Evolutionary conservation across 2,888 invertebrate species (phyloP).

Genomic region (Patella pellucida): DNA sequence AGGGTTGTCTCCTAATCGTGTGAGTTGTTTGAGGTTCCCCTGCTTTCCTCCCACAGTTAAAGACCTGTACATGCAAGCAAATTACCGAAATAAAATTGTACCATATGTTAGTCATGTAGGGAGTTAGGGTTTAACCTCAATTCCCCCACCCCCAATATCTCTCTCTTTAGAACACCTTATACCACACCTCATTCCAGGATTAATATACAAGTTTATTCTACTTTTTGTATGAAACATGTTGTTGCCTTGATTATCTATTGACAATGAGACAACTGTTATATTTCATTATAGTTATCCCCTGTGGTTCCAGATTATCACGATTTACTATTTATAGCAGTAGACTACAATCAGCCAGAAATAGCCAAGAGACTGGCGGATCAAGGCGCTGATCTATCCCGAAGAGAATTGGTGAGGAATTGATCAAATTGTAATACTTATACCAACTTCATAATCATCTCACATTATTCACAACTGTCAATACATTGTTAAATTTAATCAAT

Average conservation of each 20-base stretch:
- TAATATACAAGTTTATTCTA: neutral
- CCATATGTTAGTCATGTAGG: no score
- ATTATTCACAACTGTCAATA: no score
- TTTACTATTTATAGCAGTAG: slow-evolving; percentile 59
- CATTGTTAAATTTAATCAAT: no score
- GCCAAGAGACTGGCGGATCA: slow-evolving; percentile 51
- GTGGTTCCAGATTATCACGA: slow-evolving; percentile 56
- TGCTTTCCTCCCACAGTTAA: no score
- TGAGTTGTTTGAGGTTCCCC: neutral
- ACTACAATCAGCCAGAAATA: slow-evolving; percentile 56
- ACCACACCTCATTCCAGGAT: slow-evolving; percentile 6
- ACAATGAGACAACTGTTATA: neutral
- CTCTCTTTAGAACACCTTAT: no score
- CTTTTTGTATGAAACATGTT: neutral
- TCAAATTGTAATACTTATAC: no score
- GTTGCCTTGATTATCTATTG: no score
- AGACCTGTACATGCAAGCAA: no score
- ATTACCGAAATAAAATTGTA: no score
- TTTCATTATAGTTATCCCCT: slow-evolving; percentile 44
- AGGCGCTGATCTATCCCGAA: slow-evolving; percentile 49
- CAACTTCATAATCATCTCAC: no score
- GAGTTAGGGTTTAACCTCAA: no score
- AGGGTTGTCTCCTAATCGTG: slow-evolving; percentile 26
- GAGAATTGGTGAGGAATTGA: slow-evolving; percentile 43
- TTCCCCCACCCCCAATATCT: no score